Evolutionary conservation across 2,797 vertebrate species (phyloP).

Genomic region (Falco berigora): DNA sequence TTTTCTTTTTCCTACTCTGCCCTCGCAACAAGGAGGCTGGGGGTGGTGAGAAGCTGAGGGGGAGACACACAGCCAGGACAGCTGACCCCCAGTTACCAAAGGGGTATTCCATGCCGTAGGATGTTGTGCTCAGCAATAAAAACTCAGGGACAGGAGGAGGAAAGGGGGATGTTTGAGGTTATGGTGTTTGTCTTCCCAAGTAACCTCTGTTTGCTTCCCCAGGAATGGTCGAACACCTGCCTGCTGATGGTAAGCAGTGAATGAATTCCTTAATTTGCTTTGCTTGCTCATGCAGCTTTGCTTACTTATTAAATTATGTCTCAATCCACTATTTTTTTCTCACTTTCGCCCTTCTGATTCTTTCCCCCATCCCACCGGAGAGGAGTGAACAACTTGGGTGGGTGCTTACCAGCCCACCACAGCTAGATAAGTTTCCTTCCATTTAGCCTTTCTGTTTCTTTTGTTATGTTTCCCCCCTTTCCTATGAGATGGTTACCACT

Average conservation of each 20-base stretch:
- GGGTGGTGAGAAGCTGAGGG: background rate
- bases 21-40: fast-evolving
- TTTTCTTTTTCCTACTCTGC: background rate
- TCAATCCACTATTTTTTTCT: background rate
- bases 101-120: background rate
- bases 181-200: background rate
- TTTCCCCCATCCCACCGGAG: background rate
- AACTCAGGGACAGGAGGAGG: background rate
- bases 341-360: background rate
- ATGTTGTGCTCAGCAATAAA: background rate
- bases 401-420: background rate
- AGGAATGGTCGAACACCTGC: background rate
- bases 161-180: background rate
- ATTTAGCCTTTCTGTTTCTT: background rate
- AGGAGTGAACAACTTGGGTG: fast-evolving
- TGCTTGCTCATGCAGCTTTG: background rate
- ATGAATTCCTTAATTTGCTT: background rate
- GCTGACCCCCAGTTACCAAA: background rate
- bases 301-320: background rate
- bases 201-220: background rate
- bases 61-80: background rate
- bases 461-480: background rate
- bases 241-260: background rate
- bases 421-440: background rate
- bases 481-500: fast-evolving